These are phyloP conservation scores for Hyphantria cunea DNA, from an alignment of 1,140 invertebrate species.

Conservation along the genomic window DNA sequence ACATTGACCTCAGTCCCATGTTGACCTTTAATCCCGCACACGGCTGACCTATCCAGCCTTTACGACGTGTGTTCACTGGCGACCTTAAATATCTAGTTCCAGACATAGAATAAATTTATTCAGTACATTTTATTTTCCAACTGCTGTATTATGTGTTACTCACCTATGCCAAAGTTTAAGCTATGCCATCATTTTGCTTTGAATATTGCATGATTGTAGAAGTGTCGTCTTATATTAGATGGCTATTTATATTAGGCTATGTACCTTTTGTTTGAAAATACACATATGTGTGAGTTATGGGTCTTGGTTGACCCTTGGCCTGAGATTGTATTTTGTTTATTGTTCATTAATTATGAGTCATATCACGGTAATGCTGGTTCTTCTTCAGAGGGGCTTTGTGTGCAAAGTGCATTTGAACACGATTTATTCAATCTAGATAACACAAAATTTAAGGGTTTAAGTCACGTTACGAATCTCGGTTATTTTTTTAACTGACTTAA, in stretches of 20 bases:
- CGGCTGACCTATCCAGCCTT: conserved; percentile 45
- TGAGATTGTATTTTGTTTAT: conserved; percentile 54
- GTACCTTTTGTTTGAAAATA: background rate
- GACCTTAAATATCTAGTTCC: conserved; percentile 41
- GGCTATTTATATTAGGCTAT: too few species aligned
- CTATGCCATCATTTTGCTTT: too few species aligned
- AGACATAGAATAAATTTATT: conserved; percentile 9
- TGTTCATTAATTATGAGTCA: conserved; percentile 60
- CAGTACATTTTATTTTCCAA: conserved; percentile 16
- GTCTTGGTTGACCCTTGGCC: conserved; percentile 64
- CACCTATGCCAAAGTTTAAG: too few species aligned
- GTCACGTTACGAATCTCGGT: too few species aligned
- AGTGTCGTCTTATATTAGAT: too few species aligned
- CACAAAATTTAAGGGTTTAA: too few species aligned
- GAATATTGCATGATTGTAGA: too few species aligned
- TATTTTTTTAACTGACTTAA: too few species aligned
- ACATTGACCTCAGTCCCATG: conserved; percentile 56
- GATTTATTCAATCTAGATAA: too few species aligned
- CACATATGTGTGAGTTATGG: conserved; percentile 53
- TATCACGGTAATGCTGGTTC: conserved; percentile 37
- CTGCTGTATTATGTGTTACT: conserved; percentile 18
- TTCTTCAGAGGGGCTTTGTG: conserved; percentile 3
- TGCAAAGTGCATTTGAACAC: too few species aligned
- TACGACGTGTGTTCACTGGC: conserved; percentile 47
- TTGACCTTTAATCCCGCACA: conserved; percentile 49